A percentile compares a stretch with the other conserved stretches of the same genome.
phyloP scores from a whole-genome alignment of 2,113 vertebrate species.

The Drymodes brunneopygia region DNA sequence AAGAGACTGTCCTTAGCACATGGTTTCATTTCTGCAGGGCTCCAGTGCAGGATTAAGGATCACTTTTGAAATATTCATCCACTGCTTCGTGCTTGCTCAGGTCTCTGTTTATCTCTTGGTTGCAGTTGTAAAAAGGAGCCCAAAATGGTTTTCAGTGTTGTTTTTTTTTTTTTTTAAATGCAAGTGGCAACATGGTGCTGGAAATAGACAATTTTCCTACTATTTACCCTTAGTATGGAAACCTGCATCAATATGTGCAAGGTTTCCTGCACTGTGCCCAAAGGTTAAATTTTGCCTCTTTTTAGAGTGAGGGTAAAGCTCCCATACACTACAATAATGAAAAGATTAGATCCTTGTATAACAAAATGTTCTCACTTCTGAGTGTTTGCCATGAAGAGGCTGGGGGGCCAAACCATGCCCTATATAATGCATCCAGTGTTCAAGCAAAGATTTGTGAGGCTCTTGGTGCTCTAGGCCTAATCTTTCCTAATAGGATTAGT shows the following conservation, averaged over 20 bases:
- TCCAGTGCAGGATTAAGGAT: background rate
- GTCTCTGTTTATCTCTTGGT: background rate
- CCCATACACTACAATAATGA: background rate
- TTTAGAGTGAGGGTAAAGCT: background rate
- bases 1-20: background rate
- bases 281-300: background rate
- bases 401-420: background rate
- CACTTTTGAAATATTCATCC: background rate
- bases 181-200: background rate
- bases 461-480: conserved; percentile 2
- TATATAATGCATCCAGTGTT: conserved; percentile 15
- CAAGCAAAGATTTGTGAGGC: conserved; percentile 20
- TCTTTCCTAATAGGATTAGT: conserved; percentile 65
- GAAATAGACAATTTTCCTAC: background rate
- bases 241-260: background rate
- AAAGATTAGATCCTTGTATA: background rate
- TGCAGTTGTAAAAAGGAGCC: background rate
- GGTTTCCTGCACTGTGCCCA: background rate
- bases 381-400: background rate
- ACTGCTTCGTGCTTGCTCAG: background rate
- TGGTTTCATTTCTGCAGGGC: background rate
- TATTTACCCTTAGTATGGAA: background rate
- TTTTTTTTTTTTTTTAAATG: background rate
- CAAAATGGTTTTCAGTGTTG: background rate
- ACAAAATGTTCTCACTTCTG: background rate